Evolutionary conservation across 35 echinoderm and acorn worm species (phyloP), one percentile per base, ranked within the genome.

Genomic region (Eucidaris tribuloides): DNA sequence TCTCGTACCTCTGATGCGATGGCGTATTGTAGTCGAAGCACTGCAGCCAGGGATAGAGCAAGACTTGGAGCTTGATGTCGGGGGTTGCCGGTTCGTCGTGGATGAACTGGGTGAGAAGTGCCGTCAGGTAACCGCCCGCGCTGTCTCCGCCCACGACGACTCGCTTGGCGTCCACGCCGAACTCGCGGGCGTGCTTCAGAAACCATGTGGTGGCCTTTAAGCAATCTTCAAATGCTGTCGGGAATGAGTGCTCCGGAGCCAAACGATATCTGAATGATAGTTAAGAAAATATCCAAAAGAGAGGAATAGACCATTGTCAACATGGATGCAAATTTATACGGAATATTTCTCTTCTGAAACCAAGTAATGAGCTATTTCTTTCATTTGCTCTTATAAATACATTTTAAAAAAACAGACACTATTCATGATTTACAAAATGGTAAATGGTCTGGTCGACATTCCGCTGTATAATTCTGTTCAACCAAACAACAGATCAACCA

Each of bases 191-290:
- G 14, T 96, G 62, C 58, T 84, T 23, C 31, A 96, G 68, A 54
- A 96, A 76, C 85, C 84, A 92, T 88, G 80, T 96, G 18, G 79
- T 80, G 2, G 76, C 93, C 13, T 40, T 88, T 2, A 96, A 58
- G 23, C 84, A 84, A 68, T 96, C 93, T 15, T 96, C 84, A 42
- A 83, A 78, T 3, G 80, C 83, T 49, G 84, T 72, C 37, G 93
- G 93, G 45, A 96, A 96, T 18, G 83, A 71, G 62, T 96, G 70
- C 31, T 84, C 89, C 3, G 93, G 93, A 30, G 93, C 88, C 17
- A 91, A 60, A 14, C 93, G 65, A 52, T 96, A 96, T 11, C 93
- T 96, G 43, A 18, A 88, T n/a, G n/a, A n/a, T n/a, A n/a, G n/a
- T n/a, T n/a, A n/a, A n/a, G n/a, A n/a, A n/a, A n/a, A n/a, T n/a